These are phyloP conservation scores for Sarcophaga rosellei DNA, from an alignment of 2,888 invertebrate species.

Conservation along the genomic window DNA sequence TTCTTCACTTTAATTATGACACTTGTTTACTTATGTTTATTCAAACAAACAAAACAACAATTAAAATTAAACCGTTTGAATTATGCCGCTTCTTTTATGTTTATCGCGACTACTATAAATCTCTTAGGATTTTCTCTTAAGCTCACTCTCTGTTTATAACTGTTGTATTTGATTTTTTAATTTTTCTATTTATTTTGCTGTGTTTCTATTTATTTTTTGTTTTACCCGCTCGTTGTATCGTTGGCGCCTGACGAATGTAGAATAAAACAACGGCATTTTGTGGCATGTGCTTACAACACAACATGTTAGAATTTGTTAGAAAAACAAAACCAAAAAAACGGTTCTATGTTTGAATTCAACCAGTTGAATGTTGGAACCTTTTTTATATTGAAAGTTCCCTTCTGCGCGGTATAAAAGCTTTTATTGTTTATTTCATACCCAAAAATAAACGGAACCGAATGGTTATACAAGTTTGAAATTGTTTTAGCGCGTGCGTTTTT, in stretches of 20 bases:
- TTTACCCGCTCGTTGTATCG: slow-evolving; percentile 61
- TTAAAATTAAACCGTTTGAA: background rate
- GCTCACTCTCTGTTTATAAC: background rate
- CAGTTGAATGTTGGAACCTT: slow-evolving; percentile 59
- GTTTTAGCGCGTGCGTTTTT: slow-evolving; percentile 65
- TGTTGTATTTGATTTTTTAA: slow-evolving; percentile 8
- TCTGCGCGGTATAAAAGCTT: slow-evolving; percentile 18
- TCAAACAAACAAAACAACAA: background rate
- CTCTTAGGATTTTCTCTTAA: background rate
- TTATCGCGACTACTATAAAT: no score
- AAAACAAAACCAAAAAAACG: slow-evolving; percentile 20
- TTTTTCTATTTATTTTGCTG: background rate
- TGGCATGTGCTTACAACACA: slow-evolving; percentile 64
- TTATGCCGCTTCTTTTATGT: no score
- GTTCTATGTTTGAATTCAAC: slow-evolving; percentile 27
- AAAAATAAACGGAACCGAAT: no score
- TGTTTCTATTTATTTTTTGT: background rate
- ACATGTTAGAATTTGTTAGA: slow-evolving; percentile 68
- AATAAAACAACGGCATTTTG: slow-evolving; percentile 63
- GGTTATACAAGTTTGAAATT: slow-evolving; percentile 5
- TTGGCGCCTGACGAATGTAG: slow-evolving; percentile 69
- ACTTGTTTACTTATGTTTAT: background rate
- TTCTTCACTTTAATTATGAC: background rate
- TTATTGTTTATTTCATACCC: background rate
- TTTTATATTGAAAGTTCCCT: no score